phyloP scores from a whole-genome alignment of 2,113 vertebrate genomes.

The Grammomys surdaster region DNA sequence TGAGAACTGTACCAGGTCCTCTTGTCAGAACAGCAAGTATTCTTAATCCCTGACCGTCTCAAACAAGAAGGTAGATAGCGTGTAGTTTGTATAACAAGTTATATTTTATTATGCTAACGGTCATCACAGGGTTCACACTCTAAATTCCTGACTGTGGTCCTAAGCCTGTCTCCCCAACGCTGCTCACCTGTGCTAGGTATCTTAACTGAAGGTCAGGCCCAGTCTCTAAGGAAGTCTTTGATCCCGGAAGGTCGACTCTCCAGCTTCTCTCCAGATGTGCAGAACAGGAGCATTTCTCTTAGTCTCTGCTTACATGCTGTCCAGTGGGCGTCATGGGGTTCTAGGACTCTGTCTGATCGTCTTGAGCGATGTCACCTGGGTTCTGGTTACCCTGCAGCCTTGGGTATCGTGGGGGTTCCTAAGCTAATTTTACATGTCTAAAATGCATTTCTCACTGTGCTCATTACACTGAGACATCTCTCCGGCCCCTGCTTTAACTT shows the following conservation, averaged over 20 bases:
- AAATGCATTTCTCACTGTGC: no score
- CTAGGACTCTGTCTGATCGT: neutral
- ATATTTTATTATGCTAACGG: neutral
- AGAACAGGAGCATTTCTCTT: neutral
- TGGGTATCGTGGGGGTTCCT: neutral
- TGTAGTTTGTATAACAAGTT: neutral
- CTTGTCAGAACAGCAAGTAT: neutral
- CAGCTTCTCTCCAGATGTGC: neutral
- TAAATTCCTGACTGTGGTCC: neutral
- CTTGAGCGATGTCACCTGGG: neutral
- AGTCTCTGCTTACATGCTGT: neutral
- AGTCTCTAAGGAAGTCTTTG: neutral
- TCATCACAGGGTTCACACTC: neutral
- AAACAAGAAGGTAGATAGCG: neutral
- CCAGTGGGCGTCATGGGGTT: neutral
- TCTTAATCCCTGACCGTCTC: neutral
- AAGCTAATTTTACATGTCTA: neutral
- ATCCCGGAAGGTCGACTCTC: neutral
- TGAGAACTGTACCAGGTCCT: neutral
- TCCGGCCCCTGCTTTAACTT: neutral
- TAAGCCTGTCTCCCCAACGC: neutral
- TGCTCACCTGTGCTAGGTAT: neutral
- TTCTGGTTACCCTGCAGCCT: neutral
- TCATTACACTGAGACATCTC: neutral
- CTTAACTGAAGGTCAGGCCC: neutral